Evolutionary conservation across 1,140 invertebrate species (phyloP).

Genomic region (Camponotus floridanus): DNA sequence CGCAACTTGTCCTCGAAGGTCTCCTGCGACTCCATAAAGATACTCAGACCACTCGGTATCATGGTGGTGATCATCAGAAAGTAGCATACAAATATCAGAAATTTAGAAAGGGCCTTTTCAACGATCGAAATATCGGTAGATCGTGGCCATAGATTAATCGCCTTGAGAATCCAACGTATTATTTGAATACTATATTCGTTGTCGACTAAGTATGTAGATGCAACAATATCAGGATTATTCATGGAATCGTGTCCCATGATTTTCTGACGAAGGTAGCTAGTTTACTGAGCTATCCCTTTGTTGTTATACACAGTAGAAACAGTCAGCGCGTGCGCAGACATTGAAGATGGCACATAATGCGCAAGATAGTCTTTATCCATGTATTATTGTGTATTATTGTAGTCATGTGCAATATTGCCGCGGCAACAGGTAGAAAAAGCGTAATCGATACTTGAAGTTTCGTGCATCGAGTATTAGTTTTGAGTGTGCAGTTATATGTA

Average conservation of each 20-base stretch:
- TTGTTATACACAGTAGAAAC: not conserved
- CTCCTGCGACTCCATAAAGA: not conserved
- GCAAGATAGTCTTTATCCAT: not conserved
- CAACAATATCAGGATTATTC: not conserved
- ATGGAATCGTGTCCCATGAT: not conserved
- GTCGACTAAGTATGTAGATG: not conserved
- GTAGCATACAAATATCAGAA: conserved; percentile 36
- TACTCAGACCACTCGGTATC: not conserved
- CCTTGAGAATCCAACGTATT: conserved; percentile 42
- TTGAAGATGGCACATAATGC: not conserved
- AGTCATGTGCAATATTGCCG: not conserved
- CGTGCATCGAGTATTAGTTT: not conserved
- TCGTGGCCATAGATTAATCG: conserved; percentile 28
- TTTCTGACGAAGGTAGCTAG: not conserved
- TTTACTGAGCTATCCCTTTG: not conserved
- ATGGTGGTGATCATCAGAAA: conserved; percentile 10
- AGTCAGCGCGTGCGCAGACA: conserved; percentile 40
- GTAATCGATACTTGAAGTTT: conserved; percentile 44
- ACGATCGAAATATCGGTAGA: not conserved
- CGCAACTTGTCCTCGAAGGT: not conserved
- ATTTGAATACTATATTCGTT: conserved; percentile 35
- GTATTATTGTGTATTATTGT: conserved; percentile 17
- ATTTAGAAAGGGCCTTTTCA: conserved; percentile 1
- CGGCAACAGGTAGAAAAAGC: conserved; percentile 30
- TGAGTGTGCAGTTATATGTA: not conserved